These are phyloP conservation scores for Octopus bimaculoides DNA, from an alignment of 1,140 invertebrate genomes.

Conservation along the genomic window DNA sequence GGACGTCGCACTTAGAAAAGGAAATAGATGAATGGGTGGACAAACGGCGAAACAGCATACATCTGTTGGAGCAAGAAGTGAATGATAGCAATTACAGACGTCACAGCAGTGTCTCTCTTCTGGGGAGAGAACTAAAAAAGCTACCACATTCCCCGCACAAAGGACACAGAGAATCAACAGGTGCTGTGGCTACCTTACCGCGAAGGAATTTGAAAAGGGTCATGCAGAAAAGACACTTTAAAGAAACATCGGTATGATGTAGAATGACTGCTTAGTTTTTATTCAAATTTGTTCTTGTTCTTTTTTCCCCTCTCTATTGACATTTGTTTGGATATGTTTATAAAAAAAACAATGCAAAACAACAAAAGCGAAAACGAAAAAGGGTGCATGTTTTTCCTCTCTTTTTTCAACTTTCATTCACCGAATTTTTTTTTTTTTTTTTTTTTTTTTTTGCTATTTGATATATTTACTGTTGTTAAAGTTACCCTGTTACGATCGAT, in stretches of 20 bases:
- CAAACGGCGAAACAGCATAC: not conserved
- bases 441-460: too few relatives aligned
- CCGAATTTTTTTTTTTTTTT: too few relatives aligned
- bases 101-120: not conserved
- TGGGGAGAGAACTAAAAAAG: not conserved
- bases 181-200: not conserved
- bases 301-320: too few relatives aligned
- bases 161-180: not conserved
- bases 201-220: not conserved
- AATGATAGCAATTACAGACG: not conserved
- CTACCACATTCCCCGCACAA: not conserved
- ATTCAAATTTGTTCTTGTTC: too few relatives aligned
- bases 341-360: too few relatives aligned
- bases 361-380: too few relatives aligned
- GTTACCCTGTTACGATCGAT: too few relatives aligned
- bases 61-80: not conserved
- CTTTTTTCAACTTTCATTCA: too few relatives aligned
- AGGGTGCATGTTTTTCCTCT: too few relatives aligned
- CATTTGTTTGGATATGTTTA: too few relatives aligned
- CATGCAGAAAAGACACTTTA: not conserved
- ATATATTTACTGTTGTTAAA: too few relatives aligned
- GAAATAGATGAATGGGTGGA: slow-evolving; percentile 7
- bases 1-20: not conserved
- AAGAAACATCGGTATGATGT: slow-evolving; percentile 4
- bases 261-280: too few relatives aligned